A percentile compares a stretch with the other conserved stretches of the same genome.
Conservation (phyloP, 2,888 invertebrate genomes). For the Callinectes sapidus region DNA sequence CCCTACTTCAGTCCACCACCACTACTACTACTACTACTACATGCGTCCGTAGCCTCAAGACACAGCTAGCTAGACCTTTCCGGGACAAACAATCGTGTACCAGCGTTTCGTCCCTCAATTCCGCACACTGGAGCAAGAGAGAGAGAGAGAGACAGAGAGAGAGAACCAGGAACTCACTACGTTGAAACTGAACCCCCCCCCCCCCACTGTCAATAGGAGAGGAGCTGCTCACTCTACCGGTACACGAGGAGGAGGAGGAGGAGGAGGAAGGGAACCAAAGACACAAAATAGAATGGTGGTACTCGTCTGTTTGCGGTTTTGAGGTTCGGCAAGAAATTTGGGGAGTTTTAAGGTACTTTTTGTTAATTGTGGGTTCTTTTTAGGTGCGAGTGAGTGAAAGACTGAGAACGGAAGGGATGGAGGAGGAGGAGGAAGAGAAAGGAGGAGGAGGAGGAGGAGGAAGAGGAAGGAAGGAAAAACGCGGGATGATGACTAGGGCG, state of each 20-base stretch:
- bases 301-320: neutral
- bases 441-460: neutral
- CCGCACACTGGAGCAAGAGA: neutral
- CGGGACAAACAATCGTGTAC: neutral
- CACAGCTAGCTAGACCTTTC: neutral
- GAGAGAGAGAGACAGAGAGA: neutral
- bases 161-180: neutral
- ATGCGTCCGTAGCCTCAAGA: neutral
- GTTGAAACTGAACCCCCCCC: neutral
- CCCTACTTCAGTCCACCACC: too few species aligned
- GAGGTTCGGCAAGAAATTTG: neutral
- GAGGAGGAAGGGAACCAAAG: neutral
- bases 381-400: neutral
- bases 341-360: neutral
- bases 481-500: neutral
- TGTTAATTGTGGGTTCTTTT: neutral
- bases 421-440: neutral
- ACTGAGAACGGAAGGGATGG: neutral
- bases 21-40: too few species aligned
- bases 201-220: neutral
- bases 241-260: neutral
- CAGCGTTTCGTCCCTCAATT: neutral
- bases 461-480: neutral
- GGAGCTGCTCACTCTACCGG: neutral
- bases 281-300: neutral